phyloP scores from a whole-genome alignment of 2,888 invertebrate species.

The Caenorhabditis becei region DNA sequence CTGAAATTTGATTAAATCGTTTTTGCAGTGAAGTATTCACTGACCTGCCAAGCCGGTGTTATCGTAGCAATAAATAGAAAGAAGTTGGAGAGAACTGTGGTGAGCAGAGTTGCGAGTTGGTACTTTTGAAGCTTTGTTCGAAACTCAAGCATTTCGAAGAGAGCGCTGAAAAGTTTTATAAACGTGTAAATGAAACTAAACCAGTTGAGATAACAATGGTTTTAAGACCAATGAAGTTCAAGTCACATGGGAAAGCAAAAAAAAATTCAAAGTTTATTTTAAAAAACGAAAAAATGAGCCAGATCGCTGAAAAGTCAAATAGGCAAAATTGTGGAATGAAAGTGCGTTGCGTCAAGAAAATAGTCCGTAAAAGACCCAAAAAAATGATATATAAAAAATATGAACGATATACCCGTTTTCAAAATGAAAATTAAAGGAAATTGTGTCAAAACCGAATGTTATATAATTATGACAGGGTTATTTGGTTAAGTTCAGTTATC shows the following conservation, averaged over 20 bases:
- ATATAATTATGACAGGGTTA: not conserved
- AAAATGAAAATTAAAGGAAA: conserved; percentile 9
- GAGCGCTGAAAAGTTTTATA: not conserved
- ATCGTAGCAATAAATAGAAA: conserved; percentile 76
- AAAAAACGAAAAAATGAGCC: not conserved
- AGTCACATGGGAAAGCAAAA: not conserved
- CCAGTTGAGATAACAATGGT: not conserved
- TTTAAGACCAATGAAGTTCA: conserved; percentile 6
- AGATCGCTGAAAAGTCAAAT: conserved; percentile 5
- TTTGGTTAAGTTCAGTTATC: not conserved
- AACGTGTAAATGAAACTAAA: not conserved
- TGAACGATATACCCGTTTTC: conserved; percentile 31
- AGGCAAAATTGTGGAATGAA: conserved; percentile 30
- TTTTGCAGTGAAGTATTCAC: not conserved
- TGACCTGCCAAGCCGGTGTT: conserved; percentile 81
- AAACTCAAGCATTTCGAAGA: conserved; percentile 52
- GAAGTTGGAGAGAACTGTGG: conserved; percentile 68
- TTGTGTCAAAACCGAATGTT: conserved; percentile 21
- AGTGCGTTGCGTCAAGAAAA: conserved; percentile 25
- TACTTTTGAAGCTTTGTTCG: conserved; percentile 70
- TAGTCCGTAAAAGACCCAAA: conserved; percentile 7
- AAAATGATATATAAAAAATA: conserved; percentile 7
- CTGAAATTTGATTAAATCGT: conserved; percentile 52
- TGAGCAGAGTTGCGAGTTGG: conserved; percentile 69
- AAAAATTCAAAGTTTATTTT: not conserved